Base-by-base conservation (phyloP, 2,113 vertebrate genomes). In the Tenrec ecaudatus region DNA sequence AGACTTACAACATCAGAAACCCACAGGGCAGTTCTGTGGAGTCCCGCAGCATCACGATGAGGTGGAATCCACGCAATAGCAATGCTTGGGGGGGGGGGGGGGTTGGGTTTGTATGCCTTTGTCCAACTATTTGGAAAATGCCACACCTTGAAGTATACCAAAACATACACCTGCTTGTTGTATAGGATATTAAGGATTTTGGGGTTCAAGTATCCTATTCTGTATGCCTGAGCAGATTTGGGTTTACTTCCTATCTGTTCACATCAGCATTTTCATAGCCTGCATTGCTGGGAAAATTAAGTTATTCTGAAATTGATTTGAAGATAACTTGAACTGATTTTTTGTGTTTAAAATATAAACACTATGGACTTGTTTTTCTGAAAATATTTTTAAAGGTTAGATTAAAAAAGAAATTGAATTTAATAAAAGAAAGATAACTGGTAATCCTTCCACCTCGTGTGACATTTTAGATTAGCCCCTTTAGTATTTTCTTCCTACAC, bases 241-340 rank as follows among this genome's bases (percentile, higher is more conserved):
- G 3, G 10, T 73, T 82, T 86, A 62, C 64, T 82, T 89, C 82
- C 77, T 27, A 36, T n/a, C 15, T 89, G 47, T 73, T 85, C 88
- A 36, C 40, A 31, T 19, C 16, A 83, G 77, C 17, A 14, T 27
- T 10, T 17, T 86, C 69, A 40, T 62, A 77, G 27, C 27, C 38
- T 23, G 57, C 53, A 17, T 57, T 40, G 40, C 27, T 22, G 20
- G 58, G 36, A 64, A 94, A 88, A 36, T 36, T 15, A 6, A 71
- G 20, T 78, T 73, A 31, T 82, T 23, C 31, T 93, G n/a, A 95
- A 91, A 77, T 60, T 43, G 23, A 79, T 33, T 86, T 89, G 40
- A 86, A 73, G 14, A 75, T 82, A 53, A 78, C 89, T 43, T 40
- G 16, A 23, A 12, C 17, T 86, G 91, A 78, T 89, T 91, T 71